Conservation (phyloP, 2,888 invertebrate genomes). For the Acanthosepion pharaonis region DNA sequence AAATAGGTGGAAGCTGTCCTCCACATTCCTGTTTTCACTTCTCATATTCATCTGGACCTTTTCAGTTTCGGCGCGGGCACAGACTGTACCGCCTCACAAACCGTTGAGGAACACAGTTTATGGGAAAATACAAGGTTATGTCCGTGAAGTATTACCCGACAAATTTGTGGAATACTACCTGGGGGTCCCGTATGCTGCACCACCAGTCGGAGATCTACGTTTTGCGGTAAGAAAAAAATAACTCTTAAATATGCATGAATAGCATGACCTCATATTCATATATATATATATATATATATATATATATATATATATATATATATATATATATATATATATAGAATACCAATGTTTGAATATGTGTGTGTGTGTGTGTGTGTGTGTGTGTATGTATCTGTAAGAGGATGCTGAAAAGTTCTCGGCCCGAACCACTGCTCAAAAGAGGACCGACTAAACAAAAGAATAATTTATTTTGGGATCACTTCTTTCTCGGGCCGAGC, state of each 20-base stretch:
- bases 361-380: too few species aligned
- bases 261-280: neutral
- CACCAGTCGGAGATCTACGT: conserved; percentile 61
- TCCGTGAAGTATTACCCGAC: conserved; percentile 52
- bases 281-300: neutral
- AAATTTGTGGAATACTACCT: conserved; percentile 59
- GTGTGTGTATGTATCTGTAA: too few species aligned
- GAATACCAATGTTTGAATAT: too few species aligned
- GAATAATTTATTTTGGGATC: too few species aligned
- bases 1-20: neutral
- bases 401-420: too few species aligned
- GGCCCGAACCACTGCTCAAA: too few species aligned
- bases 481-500: too few species aligned
- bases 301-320: too few species aligned
- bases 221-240: conserved; percentile 57
- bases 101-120: conserved; percentile 56
- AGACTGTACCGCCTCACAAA: neutral
- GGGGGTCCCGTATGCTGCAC: conserved; percentile 64
- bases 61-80: neutral
- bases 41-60: neutral
- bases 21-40: neutral
- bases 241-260: conserved; percentile 47
- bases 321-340: too few species aligned
- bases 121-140: conserved; percentile 58
- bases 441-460: too few species aligned